Percentiles rank a stretch among this genome's conserved stretches.
These are phyloP conservation scores for Heliconius ethilla DNA, from an alignment of 2,888 invertebrate species.

Conservation along the genomic window DNA sequence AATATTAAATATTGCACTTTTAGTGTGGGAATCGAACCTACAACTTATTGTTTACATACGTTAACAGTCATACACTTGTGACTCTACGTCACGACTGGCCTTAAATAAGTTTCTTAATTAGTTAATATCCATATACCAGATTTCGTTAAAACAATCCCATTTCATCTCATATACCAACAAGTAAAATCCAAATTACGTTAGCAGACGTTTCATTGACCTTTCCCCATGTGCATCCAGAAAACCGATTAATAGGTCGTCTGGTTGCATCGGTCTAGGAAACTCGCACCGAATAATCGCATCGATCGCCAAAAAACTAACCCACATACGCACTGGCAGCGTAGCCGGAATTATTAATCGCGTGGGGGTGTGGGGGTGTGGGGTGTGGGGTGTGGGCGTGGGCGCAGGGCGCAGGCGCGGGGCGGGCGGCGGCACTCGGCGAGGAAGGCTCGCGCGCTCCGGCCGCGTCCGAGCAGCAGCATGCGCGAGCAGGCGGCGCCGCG, in stretches of 20 bases:
- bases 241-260: constrained; percentile 68
- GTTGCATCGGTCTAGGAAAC: constrained; percentile 72
- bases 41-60: no score
- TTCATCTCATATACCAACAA: not conserved
- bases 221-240: constrained; percentile 33
- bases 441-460: constrained; percentile 78
- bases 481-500: constrained; percentile 76
- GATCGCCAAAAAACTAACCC: constrained; percentile 82
- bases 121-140: not conserved
- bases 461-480: constrained; percentile 74
- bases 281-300: constrained; percentile 78
- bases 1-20: no score
- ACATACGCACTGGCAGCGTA: constrained; percentile 82
- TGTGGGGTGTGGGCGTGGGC: constrained; percentile 59
- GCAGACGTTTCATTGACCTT: constrained; percentile 23
- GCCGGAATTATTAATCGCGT: constrained; percentile 81
- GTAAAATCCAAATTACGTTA: not conserved
- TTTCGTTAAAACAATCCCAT: not conserved
- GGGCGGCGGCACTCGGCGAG: constrained; percentile 76
- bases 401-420: constrained; percentile 52
- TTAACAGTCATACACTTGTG: no score
- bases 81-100: no score
- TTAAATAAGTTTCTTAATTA: not conserved
- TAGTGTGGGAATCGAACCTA: no score
- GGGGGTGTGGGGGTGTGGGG: constrained; percentile 59